Evolutionary conservation across 1,140 invertebrate species (phyloP).

Genomic region (Leptopilina clavipes): DNA sequence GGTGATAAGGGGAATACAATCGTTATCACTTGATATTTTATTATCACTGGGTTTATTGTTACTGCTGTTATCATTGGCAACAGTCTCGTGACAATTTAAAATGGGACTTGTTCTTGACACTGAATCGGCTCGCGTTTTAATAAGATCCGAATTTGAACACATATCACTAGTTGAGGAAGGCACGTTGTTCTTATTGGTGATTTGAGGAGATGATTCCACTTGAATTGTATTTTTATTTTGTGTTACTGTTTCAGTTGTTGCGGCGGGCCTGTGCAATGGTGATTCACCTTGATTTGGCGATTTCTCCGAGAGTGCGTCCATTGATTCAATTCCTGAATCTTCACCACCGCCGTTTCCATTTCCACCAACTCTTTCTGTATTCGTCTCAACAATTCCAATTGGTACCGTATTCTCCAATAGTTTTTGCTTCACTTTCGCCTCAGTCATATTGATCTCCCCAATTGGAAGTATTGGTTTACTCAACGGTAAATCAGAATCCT

Average conservation of each 20-base stretch:
- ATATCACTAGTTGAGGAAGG: conserved; percentile 74
- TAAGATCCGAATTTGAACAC: conserved; percentile 72
- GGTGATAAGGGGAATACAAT: conserved; percentile 54
- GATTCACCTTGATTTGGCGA: conserved; percentile 88
- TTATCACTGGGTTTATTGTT: conserved; percentile 38
- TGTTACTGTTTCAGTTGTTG: conserved; percentile 56
- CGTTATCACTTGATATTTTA: conserved; percentile 22
- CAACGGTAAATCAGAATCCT: background rate
- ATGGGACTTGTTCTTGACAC: conserved; percentile 50
- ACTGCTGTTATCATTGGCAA: conserved; percentile 43
- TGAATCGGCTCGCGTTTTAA: conserved; percentile 60
- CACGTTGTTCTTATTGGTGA: conserved; percentile 74
- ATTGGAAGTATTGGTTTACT: conserved; percentile 67
- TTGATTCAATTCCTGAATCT: conserved; percentile 93
- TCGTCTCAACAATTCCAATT: conserved; percentile 65
- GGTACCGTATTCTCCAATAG: conserved; percentile 74
- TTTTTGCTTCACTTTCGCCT: conserved; percentile 79
- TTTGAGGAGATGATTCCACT: conserved; percentile 58
- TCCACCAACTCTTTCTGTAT: conserved; percentile 74
- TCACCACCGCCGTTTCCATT: conserved; percentile 88
- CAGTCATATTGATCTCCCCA: conserved; percentile 75
- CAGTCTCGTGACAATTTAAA: background rate
- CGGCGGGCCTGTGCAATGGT: conserved; percentile 72
- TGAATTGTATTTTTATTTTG: conserved; percentile 47
- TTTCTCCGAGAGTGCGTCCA: conserved; percentile 94